Evolutionary conservation across 1,140 invertebrate species (phyloP), one percentile per base, ranked within the genome.

Genomic region (Drosophila sturtevanti): DNA sequence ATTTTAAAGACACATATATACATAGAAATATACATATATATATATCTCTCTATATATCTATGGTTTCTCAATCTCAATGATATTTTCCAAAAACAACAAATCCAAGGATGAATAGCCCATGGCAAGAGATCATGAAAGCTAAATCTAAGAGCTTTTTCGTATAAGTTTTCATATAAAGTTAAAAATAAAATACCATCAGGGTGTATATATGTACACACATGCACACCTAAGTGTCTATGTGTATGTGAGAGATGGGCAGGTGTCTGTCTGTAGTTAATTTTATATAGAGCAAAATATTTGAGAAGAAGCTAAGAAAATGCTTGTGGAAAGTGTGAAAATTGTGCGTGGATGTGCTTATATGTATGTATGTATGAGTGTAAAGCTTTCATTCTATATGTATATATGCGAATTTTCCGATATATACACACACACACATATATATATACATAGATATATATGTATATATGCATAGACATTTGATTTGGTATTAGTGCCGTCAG

Each of bases 201-300:
- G 22, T 24, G 22, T 24, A 24, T 24, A 0, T 24, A 24, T 24
- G 4, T 4, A 48, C 3, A 48, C 9, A 18, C 41, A 44, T 4
- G 18, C 4, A 10, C 18, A 44, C 16, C 0, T n/a, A 14, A 60
- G 24, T 51, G 22, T 65, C 21, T 56, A 61, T 58, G n/a, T 71
- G 35, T 75, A 34, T 80, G 59, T 80, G 21, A 56, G 48, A 61
- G 60, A 70, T 60, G 68, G 77, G 84, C 85, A 89, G 85, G 85
- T 89, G 85, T 85, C 85, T 89, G 80, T 89, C 85, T 89, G 63
- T 66, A 89, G 77, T 89, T 89, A 89, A 89, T 89, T 89, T 90
- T 90, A 79, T 48, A 68, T 56, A 56, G 54, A 56, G 34, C 54
- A 84, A 69, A 79, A 65, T 65, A 69, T 67, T 72, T 65, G 48